Base-by-base conservation (phyloP, 2,797 vertebrate genomes). In the Acipenser oxyrinchus region DNA sequence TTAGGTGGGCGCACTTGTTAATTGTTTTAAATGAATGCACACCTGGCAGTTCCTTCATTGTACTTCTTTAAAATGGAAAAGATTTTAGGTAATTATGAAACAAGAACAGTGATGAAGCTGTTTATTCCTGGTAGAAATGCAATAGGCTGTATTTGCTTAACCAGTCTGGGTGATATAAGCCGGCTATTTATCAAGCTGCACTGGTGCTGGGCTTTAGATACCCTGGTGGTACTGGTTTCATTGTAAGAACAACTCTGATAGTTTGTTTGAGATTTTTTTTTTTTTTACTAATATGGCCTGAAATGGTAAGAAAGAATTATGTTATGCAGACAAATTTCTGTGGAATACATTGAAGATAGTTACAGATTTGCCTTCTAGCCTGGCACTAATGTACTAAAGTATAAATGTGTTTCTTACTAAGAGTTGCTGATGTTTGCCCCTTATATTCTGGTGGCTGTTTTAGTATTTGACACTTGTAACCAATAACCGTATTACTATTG, bases 401-500 rank as follows among this genome's bases (percentile, higher is more conserved):
- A 13, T 76, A 51, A 65, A 63, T 64, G 63, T 66, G 68, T 72
- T 68, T 63, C 64, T 62, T 75, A 74, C 23, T 68, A 63, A 48
- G 65, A 51, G 15, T 66, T 65, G 68, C 60, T 66, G 65, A 77
- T 70, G 69, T 64, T 65, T 70, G 69, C 76, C 68, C 62, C 72
- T 63, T 74, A 71, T 63, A 70, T 69, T 72, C 37, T 74, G 76
- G 74, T 82, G 78, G 71, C 73, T 76, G 78, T 81, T 78, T 82
- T 74, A 69, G 75, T 72, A 76, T 72, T 73, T 83, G 74, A 76
- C 62, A 60, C 37, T 68, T 82, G 78, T 87, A 89, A 81, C 77
- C 76, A 75, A 70, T 80, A 83, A 74, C 79, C 87, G 86, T 86
- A 86, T 77, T 83, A 81, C 76, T 75, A 85, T 65, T 86, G 77